Evolutionary conservation across 2,888 invertebrate species (phyloP), one percentile per base, ranked within the genome.

Genomic region (Ditula angustiorana): DNA sequence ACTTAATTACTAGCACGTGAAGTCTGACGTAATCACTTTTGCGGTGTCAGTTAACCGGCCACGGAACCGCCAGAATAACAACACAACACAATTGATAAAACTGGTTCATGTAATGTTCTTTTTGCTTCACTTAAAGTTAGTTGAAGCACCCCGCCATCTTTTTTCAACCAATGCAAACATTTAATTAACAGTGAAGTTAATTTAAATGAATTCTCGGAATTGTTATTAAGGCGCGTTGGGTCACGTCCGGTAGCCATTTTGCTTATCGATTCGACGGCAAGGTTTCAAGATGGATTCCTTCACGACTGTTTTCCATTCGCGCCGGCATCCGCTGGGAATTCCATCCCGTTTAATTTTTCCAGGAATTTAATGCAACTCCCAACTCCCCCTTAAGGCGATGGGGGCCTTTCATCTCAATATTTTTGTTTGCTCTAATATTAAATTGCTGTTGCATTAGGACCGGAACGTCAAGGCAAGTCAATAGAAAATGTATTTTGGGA

Each of bases 261-360:
- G 55, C 59, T 69, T 68, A 74, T 74, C 70, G 75, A 77, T 76
- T 76, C 76, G 77, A 75, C 75, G 74, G n/a, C n/a, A n/a, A n/a
- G n/a, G n/a, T n/a, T 75, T 74, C 75, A 77, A 79, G 78, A 76
- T 71, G 73, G 71, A 79, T 72, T 69, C 73, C 69, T 53, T 52
- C 70, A 70, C 71, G 72, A 61, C 71, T 70, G 67, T 68, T 69
- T 66, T 67, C 69, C 63, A 67, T 69, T 71, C 63, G 61, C 63
- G 58, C 63, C 66, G 71, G 62, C 66, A 66, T 70, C 53, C 68
- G 64, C 1, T 64, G 65, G 66, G 71, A 62, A 78, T 76, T 69
- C 71, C 72, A 59, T 67, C 59, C 55, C 68, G 70, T 71, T 74
- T 71, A 73, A 76, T 76, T 74, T 79, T 71, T 70, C 76, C 74